Base-by-base conservation (phyloP, 2,888 invertebrate genomes). In the Helleia helle region DNA sequence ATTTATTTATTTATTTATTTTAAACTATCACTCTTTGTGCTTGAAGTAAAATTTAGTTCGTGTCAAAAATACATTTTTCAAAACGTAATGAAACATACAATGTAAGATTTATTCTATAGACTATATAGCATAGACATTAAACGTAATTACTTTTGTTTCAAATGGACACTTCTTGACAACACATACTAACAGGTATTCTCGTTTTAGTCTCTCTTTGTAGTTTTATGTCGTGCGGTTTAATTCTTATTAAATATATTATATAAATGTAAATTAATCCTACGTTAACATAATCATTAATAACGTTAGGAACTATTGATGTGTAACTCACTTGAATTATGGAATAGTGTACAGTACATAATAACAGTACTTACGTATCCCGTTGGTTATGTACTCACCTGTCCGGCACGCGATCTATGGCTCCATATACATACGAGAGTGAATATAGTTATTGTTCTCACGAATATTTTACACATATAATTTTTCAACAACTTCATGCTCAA, bases 381-480 rank as follows among this genome's bases (percentile, higher is more conserved):
- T 17, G 7, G 34, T 34, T 18, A 22, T 34, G 34, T 34, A 34
- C 34, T 34, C 12, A 22, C 34, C 5, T 11, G 18, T 5, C 26
- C 9, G 18, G 34, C 18, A 34, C 34, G 18, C 34, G 22, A 34
- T 18, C 17, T 22, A 4, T 1, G 22, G 34, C 11, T 7, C 7
- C 22, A 22, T 8, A 22, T 22, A 22, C 28, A 44, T 31, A 38
- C 34, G 34, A 40, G 41, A 34, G 46, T 36, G 4, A 41, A 45
- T 13, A 34, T 37, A 9, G 17, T 38, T 28, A 1, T 28, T 37
- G 11, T 12, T 28, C 14, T 36, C 42, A 29, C 7, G 42, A 46
- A 31, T 36, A 27, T 36, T 39, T 34, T 43, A 41, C 31, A 27
- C 13, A 18, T 36, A 7, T 36, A 41, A 30, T 41, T 42, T 43